Evolutionary conservation across 53 echinoderm and acorn worm genomes (phyloP).

Genomic region (Crossaster papposus): DNA sequence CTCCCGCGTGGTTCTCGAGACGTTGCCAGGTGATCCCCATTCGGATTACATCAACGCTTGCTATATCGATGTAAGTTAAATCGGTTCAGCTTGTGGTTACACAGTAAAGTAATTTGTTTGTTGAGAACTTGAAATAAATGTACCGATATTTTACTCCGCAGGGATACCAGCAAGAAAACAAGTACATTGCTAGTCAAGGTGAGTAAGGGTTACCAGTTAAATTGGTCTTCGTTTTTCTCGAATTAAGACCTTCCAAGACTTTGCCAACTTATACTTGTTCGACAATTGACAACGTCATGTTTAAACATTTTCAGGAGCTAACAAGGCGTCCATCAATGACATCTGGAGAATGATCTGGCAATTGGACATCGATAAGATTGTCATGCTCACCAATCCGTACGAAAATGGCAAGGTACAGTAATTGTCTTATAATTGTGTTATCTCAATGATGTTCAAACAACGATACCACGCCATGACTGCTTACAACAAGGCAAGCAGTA

Average conservation of each 20-base stretch:
- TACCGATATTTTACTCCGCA: constrained; percentile 14
- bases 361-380: constrained; percentile 62
- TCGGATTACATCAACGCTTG: constrained; percentile 90
- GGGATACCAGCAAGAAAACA: constrained; percentile 63
- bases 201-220: background rate
- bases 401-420: constrained; percentile 73
- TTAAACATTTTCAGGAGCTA: constrained; percentile 63
- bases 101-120: background rate
- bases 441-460: background rate
- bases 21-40: constrained; percentile 28
- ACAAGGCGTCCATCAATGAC: constrained; percentile 67
- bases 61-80: constrained; percentile 74
- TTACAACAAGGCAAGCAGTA: too few relatives aligned
- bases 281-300: background rate
- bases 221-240: background rate
- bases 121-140: background rate
- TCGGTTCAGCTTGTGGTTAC: background rate
- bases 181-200: constrained; percentile 89
- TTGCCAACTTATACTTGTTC: background rate
- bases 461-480: background rate
- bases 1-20: constrained; percentile 73
- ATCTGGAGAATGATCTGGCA: constrained; percentile 92
- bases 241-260: too few relatives aligned
- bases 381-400: constrained; percentile 78
- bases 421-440: background rate